Conservation (phyloP, 1,140 invertebrate species). For the Drosophila aff. region DNA sequence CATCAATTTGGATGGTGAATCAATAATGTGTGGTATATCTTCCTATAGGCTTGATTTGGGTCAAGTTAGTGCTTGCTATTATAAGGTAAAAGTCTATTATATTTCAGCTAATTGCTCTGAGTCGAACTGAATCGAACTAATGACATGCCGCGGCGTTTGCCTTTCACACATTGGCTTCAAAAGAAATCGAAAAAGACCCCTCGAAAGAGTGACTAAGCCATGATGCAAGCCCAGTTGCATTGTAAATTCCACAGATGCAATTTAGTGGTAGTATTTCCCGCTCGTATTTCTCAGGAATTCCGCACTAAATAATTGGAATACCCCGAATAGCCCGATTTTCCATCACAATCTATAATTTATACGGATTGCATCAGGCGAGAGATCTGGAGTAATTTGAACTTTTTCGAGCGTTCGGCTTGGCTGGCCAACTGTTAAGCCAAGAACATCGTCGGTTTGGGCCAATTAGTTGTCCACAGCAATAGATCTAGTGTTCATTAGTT, state of each 20-base stretch:
- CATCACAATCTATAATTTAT: conserved; percentile 36
- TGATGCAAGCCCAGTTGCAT: conserved; percentile 34
- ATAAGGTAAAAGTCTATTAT: conserved; percentile 25
- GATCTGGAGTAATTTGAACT: conserved; percentile 31
- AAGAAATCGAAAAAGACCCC: conserved; percentile 9
- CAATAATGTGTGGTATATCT: conserved; percentile 47
- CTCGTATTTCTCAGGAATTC: conserved; percentile 27
- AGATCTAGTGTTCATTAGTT: conserved; percentile 62
- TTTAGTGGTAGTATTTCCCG: conserved; percentile 32
- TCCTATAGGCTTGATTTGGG: conserved; percentile 32
- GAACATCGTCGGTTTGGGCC: conserved; percentile 35
- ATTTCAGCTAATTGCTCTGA: conserved; percentile 39
- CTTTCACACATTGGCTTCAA: conserved; percentile 55
- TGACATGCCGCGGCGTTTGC: conserved; percentile 39
- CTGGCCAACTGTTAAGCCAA: conserved; percentile 56
- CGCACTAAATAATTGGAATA: conserved; percentile 28
- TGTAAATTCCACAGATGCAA: conserved; percentile 42
- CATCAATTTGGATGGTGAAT: conserved; percentile 38
- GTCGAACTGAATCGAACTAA: conserved; percentile 26
- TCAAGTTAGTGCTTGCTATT: conserved; percentile 24
- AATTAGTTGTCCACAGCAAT: conserved; percentile 47
- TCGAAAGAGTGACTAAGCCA: conserved; percentile 44
- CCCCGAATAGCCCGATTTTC: conserved; percentile 23
- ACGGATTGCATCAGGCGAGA: conserved; percentile 36
- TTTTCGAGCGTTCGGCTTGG: conserved; percentile 61